Evolutionary conservation across 37 sponge, comb jelly and placozoan genomes (phyloP), one percentile per base, ranked within the genome.

Genomic region (Chondrilla cf. caribensis): DNA sequence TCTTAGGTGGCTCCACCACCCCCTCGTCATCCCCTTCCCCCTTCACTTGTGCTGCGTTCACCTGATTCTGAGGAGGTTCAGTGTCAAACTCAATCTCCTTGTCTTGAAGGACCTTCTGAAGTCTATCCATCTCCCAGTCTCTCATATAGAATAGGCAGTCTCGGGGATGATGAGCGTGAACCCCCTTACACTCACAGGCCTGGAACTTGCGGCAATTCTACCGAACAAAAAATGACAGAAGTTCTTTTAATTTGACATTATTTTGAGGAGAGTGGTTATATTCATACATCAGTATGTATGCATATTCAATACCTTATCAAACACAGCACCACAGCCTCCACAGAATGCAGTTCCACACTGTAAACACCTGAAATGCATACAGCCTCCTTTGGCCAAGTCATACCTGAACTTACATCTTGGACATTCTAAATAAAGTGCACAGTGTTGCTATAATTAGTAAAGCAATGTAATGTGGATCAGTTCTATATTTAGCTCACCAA

Each of bases 111-210:
- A 94, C 77, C 29, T 82, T 81, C 71, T 97, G 96, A 75, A 97
- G 80, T 22, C 84, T 79, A 15, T 70, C 79, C 15, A 97, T 87
- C 38, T 26, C 51, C 41, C 85, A 83, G 84, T 97, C 97, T 32
- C 97, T 57, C 70, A 94, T 18, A 70, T 77, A 89, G 82, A 80
- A 97, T 58, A 90, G 86, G 83, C 97, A 97, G 73, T 94, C 90
- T 24, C 97, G 85, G 3, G 97, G 97, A 84, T 94, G 95, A 72
- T 97, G 97, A 31, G 95, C 88, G 77, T 97, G 97, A n/a, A 97
- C 87, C 44, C 97, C 94, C 31, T 77, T 86, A 22, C 11, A 71
- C 37, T 59, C 78, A 81, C 94, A 90, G 0, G 90, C 83, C n/a
- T 84, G 70, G 32, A 85, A 86, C 81, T 75, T 89, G 24, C 78